Evolutionary conservation across 2,797 vertebrate genomes (phyloP).

Genomic region (Enteromius anoplus): DNA sequence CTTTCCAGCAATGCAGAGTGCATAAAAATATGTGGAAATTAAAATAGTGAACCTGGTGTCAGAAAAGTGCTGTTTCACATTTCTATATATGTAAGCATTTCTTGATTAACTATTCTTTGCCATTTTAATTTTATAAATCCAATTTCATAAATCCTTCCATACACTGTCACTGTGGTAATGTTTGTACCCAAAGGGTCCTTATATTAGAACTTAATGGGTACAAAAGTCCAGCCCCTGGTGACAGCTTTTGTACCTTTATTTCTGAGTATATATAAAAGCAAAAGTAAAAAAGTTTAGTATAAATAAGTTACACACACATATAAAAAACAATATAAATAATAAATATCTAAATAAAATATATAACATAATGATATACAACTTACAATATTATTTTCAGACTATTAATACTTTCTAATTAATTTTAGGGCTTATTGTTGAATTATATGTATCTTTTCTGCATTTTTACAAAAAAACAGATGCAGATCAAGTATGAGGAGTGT

Average conservation of each 20-base stretch:
- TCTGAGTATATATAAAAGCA: not conserved
- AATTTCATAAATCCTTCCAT: not conserved
- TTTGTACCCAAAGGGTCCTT: no score
- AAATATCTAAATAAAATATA: not conserved
- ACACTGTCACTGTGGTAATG: no score
- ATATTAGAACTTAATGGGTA: no score
- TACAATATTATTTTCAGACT: no score
- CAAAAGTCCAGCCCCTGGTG: no score
- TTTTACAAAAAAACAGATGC: no score
- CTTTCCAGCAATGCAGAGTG: not conserved
- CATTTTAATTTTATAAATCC: not conserved
- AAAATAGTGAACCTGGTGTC: not conserved
- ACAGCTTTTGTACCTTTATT: no score
- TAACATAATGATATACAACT: not conserved
- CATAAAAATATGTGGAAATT: not conserved
- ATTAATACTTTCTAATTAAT: no score
- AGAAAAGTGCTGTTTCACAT: not conserved
- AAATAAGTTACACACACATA: not conserved
- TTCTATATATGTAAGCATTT: not conserved
- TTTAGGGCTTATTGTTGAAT: no score
- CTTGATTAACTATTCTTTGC: not conserved
- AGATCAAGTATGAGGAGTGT: no score
- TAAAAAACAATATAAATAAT: not conserved
- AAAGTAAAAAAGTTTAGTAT: not conserved
- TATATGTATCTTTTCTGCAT: no score